Conservation (phyloP, 2,888 invertebrate genomes). For the Machimus rusticus region DNA sequence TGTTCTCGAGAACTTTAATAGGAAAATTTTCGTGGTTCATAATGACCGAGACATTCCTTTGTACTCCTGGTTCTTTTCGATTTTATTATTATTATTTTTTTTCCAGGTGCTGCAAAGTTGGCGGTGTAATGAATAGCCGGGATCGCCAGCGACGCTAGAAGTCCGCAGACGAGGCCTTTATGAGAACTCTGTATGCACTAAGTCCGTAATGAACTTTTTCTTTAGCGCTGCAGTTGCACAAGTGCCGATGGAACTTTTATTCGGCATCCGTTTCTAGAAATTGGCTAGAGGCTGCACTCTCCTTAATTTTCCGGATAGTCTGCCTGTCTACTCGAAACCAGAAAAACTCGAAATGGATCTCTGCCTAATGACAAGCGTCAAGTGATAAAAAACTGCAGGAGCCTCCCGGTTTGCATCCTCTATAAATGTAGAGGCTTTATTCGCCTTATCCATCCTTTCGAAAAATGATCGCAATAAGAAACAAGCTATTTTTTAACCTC, state of each 20-base stretch:
- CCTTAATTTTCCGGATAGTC: not conserved
- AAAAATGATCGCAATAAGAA: too few species aligned
- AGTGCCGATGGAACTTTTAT: not conserved
- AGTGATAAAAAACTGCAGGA: not conserved
- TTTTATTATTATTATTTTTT: not conserved
- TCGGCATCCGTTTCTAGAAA: not conserved
- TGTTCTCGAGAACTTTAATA: not conserved
- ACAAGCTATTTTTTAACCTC: too few species aligned
- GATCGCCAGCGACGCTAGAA: not conserved
- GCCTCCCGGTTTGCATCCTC: too few species aligned
- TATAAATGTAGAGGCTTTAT: too few species aligned
- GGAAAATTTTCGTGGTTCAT: conserved; percentile 7
- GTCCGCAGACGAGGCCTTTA: not conserved
- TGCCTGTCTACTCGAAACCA: not conserved
- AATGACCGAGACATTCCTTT: conserved; percentile 18
- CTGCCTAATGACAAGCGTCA: not conserved
- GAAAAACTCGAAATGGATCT: not conserved
- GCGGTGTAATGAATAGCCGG: not conserved
- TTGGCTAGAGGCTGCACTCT: not conserved
- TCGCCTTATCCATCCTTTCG: too few species aligned
- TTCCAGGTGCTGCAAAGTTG: not conserved
- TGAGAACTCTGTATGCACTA: not conserved
- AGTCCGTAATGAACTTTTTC: not conserved
- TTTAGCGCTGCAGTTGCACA: not conserved
- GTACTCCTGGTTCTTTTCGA: not conserved